Conservation (phyloP, 2,888 invertebrate genomes). For the Anarsia innoxiella region DNA sequence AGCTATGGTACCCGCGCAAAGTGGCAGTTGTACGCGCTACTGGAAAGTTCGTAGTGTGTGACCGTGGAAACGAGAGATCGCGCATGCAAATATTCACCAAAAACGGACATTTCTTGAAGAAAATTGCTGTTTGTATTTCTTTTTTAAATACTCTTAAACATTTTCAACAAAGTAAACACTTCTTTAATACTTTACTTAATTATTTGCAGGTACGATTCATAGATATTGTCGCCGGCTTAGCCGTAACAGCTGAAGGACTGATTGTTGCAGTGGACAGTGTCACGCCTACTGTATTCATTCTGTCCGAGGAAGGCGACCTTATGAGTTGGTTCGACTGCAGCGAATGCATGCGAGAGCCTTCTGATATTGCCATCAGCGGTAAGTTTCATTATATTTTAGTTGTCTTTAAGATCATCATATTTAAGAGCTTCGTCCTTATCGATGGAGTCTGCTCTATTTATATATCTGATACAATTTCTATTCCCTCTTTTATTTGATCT, state of each 20-base stretch:
- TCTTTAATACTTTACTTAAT: constrained; percentile 1
- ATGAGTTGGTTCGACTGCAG: constrained; percentile 98
- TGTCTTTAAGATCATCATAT: too few relatives aligned
- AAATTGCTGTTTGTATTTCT: constrained; percentile 83
- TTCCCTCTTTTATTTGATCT: too few relatives aligned
- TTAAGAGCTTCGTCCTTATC: too few relatives aligned
- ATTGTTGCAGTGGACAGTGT: constrained; percentile 98
- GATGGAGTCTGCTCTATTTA: too few relatives aligned
- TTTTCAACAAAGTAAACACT: background rate
- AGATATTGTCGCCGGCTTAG: constrained; percentile 94
- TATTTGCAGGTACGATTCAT: constrained; percentile 79
- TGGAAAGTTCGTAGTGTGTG: constrained; percentile 97
- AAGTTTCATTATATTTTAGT: constrained; percentile 39
- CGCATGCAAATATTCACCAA: constrained; percentile 98
- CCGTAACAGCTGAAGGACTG: constrained; percentile 92
- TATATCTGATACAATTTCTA: too few relatives aligned
- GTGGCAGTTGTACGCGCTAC: constrained; percentile 92
- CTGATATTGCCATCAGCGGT: constrained; percentile 97
- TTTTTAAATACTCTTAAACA: too few relatives aligned
- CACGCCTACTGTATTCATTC: constrained; percentile 96
- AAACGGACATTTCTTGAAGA: constrained; percentile 95
- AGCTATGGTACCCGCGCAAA: constrained; percentile 97
- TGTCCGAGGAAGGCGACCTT: constrained; percentile 93
- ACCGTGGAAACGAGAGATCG: constrained; percentile 96
- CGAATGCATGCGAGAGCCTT: constrained; percentile 97